Evolutionary conservation across 2,113 vertebrate species (phyloP).

Genomic region (Archilochus colubris): DNA sequence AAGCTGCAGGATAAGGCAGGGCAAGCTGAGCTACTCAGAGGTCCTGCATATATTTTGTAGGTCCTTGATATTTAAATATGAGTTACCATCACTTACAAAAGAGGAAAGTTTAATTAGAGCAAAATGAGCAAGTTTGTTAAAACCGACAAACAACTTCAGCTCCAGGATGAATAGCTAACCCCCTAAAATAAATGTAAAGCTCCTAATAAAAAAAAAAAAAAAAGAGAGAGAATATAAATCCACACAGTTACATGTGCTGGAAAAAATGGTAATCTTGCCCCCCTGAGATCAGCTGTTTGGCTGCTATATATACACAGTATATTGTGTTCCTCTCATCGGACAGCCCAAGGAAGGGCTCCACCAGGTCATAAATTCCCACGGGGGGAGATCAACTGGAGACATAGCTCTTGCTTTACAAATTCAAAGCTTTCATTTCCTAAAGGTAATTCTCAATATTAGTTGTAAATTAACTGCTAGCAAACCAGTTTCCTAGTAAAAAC

Average conservation of each 20-base stretch:
- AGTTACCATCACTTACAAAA: background rate
- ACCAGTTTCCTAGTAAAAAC: constrained; percentile 7
- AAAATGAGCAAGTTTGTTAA: background rate
- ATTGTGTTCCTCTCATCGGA: constrained; percentile 44
- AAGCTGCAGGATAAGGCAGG: background rate
- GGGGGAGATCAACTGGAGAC: background rate
- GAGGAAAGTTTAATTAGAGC: background rate
- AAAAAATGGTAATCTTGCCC: constrained; percentile 65
- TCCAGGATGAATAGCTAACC: background rate
- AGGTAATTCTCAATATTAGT: background rate
- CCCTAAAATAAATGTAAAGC: background rate
- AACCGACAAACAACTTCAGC: background rate
- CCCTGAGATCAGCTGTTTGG: constrained; percentile 58
- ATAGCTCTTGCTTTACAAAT: background rate
- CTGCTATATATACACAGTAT: constrained; percentile 60
- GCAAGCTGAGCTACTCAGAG: background rate
- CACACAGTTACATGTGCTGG: constrained; percentile 49
- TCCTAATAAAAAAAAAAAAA: background rate
- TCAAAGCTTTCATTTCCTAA: background rate
- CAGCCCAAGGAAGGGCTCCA: constrained; percentile 26
- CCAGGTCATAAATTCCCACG: constrained; percentile 44
- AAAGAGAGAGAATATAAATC: constrained; percentile 6
- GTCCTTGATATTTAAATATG: background rate
- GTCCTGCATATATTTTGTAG: background rate
- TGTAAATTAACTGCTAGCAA: background rate